Evolutionary conservation across 2,888 invertebrate species (phyloP), one percentile per base, ranked within the genome.

Genomic region (Rhogogaster chlorosoma): DNA sequence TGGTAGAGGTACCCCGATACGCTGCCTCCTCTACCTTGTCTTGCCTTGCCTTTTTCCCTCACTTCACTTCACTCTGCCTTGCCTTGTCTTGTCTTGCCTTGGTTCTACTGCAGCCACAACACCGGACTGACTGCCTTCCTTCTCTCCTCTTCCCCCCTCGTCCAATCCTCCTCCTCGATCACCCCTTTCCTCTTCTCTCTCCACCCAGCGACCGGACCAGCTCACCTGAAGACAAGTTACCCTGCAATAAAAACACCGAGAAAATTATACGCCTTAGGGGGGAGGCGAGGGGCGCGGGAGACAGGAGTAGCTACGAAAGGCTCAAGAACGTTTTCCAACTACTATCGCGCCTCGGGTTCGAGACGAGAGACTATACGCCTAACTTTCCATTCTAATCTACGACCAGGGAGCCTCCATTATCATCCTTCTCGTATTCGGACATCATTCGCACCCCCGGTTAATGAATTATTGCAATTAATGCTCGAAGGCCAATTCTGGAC

Each of bases 221-320:
- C 92, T 92, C 93, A 92, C 92, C 92, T 90, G 93, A 93, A 93
- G 93, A 93, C 93, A 93, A 93, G 93, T 93, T 93, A 93, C 92
- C 92, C 92, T 89, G 91, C 93, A 93, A 93, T 93, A 93, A 93
- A 93, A 93, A 93, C 91, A 92, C 90, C 89, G 90, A 93, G 93
- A 92, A 93, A 93, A 93, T 93, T 92, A 93, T 93, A 93, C 92
- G 92, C 93, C 92, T 92, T 90, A 88, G 91, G 92, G 29, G 64
- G 61, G 85, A 5, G 5, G 18, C 18, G 1, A 9, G 18, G 5
- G 5, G 5, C 1, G n/a, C 7, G 57, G 70, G 32, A n/a, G n/a
- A n/a, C 82, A 84, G 32, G 61, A 42, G 86, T 86, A 70, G 86
- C 87, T 85, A 75, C 87, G 88, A 89, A 36, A 38, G 38, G 88